Evolutionary conservation across 2,888 invertebrate genomes (phyloP), one percentile per base, ranked within the genome.

Genomic region (Lydus trimaculatus): DNA sequence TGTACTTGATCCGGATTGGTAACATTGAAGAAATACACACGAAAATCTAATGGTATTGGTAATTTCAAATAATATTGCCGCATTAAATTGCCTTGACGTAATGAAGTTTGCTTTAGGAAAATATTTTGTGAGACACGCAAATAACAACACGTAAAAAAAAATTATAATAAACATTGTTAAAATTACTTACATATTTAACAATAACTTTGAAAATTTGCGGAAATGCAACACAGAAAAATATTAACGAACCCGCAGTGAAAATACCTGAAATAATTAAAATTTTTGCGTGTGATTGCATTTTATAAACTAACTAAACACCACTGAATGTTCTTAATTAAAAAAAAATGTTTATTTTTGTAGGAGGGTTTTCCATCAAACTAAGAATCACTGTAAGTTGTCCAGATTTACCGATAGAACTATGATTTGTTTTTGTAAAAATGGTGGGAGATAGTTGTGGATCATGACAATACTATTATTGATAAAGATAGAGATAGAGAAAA

Each of bases 21-120:
- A 2, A 87, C 82, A 72, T 88, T 86, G 78, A 88, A 88, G 64
- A 87, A 82, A 75, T 85, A 86, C 52, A 87, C 77, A 58, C 84
- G 83, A 65, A 86, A 84, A 48, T 84, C 80, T 28, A 87, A 71
- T 0, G 86, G 85, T 63, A 87, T 78, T 1, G 87, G 87, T 23
- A 87, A 79, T 64, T 85, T 83, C n/a, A 81, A 66, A 64, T 81
- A 82, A 63, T 81, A 75, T n/a, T 62, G 72, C 11, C 79, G 70
- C 3, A 82, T 58, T 71, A 80, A 75, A 67, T 80, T 81, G 4
- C 61, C 61, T 6, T 20, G 25, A 61, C 61, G 61, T 25, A 61
- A 31, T 15, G 61, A 33, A 9, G 61, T 61, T 61, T 61, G 61
- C 61, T 61, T 20, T 61, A 33, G 33, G 9, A 33, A 59, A 61